These are phyloP conservation scores for Drosophila barbarae DNA, from an alignment of 2,888 invertebrate species.

Conservation along the genomic window DNA sequence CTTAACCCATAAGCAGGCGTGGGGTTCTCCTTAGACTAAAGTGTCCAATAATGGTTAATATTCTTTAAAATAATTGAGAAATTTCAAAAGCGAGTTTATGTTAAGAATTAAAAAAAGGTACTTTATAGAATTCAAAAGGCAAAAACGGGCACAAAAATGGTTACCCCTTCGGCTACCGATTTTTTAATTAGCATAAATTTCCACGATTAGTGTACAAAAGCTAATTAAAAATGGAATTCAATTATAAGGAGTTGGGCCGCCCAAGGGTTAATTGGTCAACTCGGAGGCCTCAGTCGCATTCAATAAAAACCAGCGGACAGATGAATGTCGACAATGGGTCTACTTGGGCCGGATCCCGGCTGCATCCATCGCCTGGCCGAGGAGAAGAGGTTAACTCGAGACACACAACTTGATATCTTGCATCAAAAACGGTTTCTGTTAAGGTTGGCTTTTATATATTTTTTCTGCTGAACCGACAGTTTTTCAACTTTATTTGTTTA, in stretches of 20 bases:
- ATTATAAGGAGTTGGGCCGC: conserved; percentile 31
- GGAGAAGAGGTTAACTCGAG: conserved; percentile 28
- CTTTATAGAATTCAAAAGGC: background rate
- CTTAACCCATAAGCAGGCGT: conserved; percentile 20
- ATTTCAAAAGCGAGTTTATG: background rate
- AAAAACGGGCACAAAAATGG: no score
- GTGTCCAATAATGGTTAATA: background rate
- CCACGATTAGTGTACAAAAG: background rate
- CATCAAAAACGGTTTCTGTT: conserved; percentile 41
- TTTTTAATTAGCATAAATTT: no score
- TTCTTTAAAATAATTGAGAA: background rate
- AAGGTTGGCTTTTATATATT: background rate
- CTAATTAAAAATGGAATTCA: conserved; percentile 11
- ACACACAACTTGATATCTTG: conserved; percentile 52
- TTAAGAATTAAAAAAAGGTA: background rate
- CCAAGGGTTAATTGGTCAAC: conserved; percentile 52
- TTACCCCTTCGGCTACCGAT: no score
- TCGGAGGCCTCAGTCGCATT: conserved; percentile 17
- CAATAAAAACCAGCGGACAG: conserved; percentile 33
- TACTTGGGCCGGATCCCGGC: conserved; percentile 31
- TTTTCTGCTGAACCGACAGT: conserved; percentile 28
- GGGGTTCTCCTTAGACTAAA: background rate
- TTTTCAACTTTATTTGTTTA: conserved; percentile 61
- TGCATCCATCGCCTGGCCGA: conserved; percentile 13
- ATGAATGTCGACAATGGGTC: conserved; percentile 42